These are phyloP conservation scores for Ophioninae sp. DNA, from an alignment of 2,888 invertebrate genomes.

Conservation along the genomic window DNA sequence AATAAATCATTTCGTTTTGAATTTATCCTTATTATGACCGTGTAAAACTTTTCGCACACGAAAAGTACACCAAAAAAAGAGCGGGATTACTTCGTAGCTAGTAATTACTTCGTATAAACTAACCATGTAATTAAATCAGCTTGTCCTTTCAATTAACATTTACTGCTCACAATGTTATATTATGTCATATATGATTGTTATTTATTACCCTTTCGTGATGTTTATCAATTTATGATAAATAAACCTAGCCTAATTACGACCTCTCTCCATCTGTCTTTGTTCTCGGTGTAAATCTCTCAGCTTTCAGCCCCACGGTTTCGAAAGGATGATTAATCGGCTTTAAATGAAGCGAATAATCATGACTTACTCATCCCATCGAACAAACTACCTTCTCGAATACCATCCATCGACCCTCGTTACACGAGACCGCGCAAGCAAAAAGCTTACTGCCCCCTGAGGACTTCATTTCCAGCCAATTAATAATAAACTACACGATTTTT, in stretches of 20 bases:
- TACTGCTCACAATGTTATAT: not conserved
- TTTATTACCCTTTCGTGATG: not conserved
- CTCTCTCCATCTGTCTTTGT: slow-evolving; percentile 2
- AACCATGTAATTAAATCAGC: not conserved
- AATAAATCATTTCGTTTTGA: too few relatives aligned
- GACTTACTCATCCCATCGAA: slow-evolving; percentile 30
- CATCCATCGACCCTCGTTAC: not conserved
- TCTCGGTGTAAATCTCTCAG: not conserved
- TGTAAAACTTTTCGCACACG: too few relatives aligned
- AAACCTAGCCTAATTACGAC: not conserved
- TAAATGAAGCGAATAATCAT: slow-evolving; percentile 71
- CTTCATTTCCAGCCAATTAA: not conserved
- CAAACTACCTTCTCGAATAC: not conserved
- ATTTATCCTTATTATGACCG: too few relatives aligned
- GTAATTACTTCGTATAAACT: not conserved
- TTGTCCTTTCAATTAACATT: not conserved
- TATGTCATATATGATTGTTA: not conserved
- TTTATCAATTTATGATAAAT: not conserved
- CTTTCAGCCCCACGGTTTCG: slow-evolving; percentile 44
- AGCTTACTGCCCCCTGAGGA: not conserved
- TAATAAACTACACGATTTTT: not conserved
- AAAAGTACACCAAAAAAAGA: too few relatives aligned
- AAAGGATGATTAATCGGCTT: slow-evolving; percentile 69
- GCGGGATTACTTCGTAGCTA: not conserved
- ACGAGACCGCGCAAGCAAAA: not conserved